phyloP scores from a whole-genome alignment of 2,797 vertebrate species.

The Chelidonichthys spinosus region DNA sequence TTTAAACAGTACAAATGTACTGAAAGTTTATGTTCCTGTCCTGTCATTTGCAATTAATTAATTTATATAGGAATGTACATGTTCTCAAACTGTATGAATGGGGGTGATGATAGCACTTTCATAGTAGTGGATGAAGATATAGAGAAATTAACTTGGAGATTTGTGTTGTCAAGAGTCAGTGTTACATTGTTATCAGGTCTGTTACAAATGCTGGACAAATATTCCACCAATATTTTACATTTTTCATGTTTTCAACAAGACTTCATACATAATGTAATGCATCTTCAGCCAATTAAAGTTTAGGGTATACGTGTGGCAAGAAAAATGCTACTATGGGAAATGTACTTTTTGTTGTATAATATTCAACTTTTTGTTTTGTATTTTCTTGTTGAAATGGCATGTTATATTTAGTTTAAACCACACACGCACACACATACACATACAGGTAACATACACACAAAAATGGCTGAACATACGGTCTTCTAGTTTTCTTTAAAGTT shows the following conservation, averaged over 20 bases:
- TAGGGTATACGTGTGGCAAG: conserved; percentile 4
- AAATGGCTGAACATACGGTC: conserved; percentile 20
- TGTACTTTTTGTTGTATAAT: conserved; percentile 15
- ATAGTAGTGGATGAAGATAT: not conserved
- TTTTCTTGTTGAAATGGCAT: conserved; percentile 34
- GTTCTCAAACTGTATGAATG: conserved; percentile 21
- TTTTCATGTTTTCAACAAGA: conserved; percentile 17
- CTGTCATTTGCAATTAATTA: conserved; percentile 18
- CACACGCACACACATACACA: not conserved
- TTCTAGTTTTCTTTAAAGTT: conserved; percentile 5
- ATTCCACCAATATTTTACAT: not conserved
- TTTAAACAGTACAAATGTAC: conserved; percentile 8
- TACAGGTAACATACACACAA: not conserved
- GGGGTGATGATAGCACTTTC: conserved; percentile 41
- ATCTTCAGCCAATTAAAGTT: not conserved
- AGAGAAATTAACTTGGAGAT: conserved; percentile 2
- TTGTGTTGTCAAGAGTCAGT: conserved; percentile 26
- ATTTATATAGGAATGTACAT: conserved; percentile 26
- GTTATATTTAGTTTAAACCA: conserved; percentile 30
- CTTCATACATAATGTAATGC: conserved; percentile 1
- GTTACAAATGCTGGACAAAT: conserved; percentile 49
- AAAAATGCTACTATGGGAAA: not conserved
- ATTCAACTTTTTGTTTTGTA: conserved; percentile 34
- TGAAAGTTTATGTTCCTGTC: not conserved
- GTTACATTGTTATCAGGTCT: conserved; percentile 45